Base-by-base conservation (phyloP, 2,797 vertebrate species). In the Phoeniculus purpureus region DNA sequence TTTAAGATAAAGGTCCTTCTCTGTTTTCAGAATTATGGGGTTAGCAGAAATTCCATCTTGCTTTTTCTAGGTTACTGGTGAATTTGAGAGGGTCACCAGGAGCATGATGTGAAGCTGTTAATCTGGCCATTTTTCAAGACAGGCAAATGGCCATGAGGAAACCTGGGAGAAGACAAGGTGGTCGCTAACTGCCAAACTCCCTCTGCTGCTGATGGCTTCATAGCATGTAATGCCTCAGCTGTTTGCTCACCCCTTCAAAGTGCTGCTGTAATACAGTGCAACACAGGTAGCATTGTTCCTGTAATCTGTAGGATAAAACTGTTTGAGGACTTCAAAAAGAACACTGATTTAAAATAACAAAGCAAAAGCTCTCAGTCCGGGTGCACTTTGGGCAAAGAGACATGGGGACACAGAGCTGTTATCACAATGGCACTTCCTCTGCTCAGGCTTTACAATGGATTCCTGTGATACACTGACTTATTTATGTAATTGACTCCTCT, bases 261-360 rank as follows among this genome's bases (percentile, higher is more conserved):
- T 82, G 76, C 83, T 93, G 68, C 85, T 84, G 27, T 37, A 87
- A 64, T 37, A 54, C 11, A 75, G n/a, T 37, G 61, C 75, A 92
- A 95, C 94, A 96, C 81, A 92, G 94, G 83, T 95, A 86, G 68
- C 75, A 95, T 95, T 95, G 92, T 95, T 95, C 81, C 75, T 80
- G 68, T 87, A 88, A 95, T 92, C 94, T 89, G 29, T n/a, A 56
- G 90, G 91, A 86, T 90, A 95, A 88, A 95, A 82, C 78, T 82
- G 70, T 87, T 93, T 88, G 92, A 86, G 92, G 88, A 93, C 94
- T 95, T 96, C 93, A 93, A 93, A 95, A 91, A 93, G 94, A 77
- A 43, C 71, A 82, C n/a, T 67, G 72, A 75, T 78, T 90, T 84
- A 13, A 40, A 81, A 88, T 85, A 82, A 65, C 65, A 80, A 84